A percentile compares a stretch with the other conserved stretches of the same genome.
Conservation (phyloP, 2,888 invertebrate genomes). For the Apotomis capreana region DNA sequence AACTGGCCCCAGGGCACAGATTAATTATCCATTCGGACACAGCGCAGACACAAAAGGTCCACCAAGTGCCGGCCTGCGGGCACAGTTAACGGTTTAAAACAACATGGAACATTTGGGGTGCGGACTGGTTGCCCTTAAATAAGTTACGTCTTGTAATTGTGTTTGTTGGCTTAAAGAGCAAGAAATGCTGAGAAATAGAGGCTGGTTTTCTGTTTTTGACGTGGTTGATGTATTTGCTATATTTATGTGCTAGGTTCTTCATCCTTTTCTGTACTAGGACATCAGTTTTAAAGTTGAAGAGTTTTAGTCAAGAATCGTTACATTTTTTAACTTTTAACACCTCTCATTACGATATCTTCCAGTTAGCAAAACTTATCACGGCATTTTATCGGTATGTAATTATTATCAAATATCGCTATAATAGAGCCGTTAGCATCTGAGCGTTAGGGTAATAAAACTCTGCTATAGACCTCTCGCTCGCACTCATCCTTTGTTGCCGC, state of each 20-base stretch:
- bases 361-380: too few relatives aligned
- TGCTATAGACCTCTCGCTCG: too few relatives aligned
- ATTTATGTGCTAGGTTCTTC: not conserved
- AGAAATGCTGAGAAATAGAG: conserved; percentile 14
- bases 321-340: too few relatives aligned
- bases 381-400: too few relatives aligned
- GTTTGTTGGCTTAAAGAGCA: conserved; percentile 29
- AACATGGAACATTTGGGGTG: conserved; percentile 32
- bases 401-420: too few relatives aligned
- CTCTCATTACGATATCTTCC: too few relatives aligned
- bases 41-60: conserved; percentile 40
- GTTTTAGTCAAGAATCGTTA: not conserved
- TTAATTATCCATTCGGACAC: conserved; percentile 44
- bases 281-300: not conserved
- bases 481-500: too few relatives aligned
- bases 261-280: not conserved
- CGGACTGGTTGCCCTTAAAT: conserved; percentile 37
- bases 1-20: conserved; percentile 30
- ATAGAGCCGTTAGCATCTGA: too few relatives aligned
- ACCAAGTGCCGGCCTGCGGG: conserved; percentile 33
- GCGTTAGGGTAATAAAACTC: too few relatives aligned
- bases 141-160: conserved; percentile 31
- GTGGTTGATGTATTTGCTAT: not conserved
- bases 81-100: conserved; percentile 40
- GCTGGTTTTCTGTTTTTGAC: conserved; percentile 6